Base-by-base conservation (phyloP, 2,797 vertebrate genomes). In the Mormyrus proboscirostris region DNA sequence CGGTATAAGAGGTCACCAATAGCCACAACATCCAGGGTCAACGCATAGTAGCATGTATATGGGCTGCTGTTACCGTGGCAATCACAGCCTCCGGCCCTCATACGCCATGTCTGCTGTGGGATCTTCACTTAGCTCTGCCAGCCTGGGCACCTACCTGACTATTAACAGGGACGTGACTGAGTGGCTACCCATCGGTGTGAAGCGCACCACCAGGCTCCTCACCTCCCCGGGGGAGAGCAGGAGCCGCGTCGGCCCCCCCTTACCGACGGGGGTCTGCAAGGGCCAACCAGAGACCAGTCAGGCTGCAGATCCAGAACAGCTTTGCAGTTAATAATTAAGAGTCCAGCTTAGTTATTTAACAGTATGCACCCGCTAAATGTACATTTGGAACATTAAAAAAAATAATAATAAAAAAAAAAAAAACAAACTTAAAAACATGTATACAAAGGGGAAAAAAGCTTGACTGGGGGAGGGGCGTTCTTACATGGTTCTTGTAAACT, bases 131-230 rank as follows among this genome's bases (percentile, higher is more conserved):
- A 2, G 65, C 65, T 38, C 69, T 76, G 69, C 69, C 33, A 14
- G 2, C 41, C 76, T 1, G 16, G 76, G 19, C 4, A 53, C 50
- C 25, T 84, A 99, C 99, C 99, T 97, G 95, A 99, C 94, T 88
- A 99, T 95, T 91, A 99, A 97, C 90, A 99, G 94, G 2, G 99
- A 98, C 79, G 97, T 97, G 90, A 99, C 96, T 6, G 96, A 98
- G 96, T 97, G 97, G 94, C 98, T 99, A 93, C 95, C 94, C 94
- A 95, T 5, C 65, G 99, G 99, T 90, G 96, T 97, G 94, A 99
- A 99, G 90, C 95, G 97, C 89, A 99, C 95, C 89, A 93, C 97
- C 91, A 99, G 95, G 50, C 97, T 96, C 93, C 97, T 98, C 76
- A 95, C 95, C 91, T 99, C 99, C 91, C 98, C 97, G 7, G 98